These are phyloP conservation scores for Amiota mariae DNA, from an alignment of 2,888 invertebrate genomes.

Conservation along the genomic window DNA sequence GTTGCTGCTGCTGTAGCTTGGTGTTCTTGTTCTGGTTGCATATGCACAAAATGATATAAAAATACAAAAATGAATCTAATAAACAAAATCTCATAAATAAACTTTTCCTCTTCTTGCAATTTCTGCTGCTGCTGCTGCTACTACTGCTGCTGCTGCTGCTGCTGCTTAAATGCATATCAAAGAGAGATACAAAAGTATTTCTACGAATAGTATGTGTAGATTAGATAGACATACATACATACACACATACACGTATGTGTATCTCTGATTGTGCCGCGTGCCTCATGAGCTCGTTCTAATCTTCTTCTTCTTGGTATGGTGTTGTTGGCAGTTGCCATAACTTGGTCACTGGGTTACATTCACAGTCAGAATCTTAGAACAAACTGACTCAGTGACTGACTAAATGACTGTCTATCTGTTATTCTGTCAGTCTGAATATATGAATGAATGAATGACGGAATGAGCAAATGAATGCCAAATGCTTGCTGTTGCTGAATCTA, in stretches of 20 bases:
- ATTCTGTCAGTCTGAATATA: too few species aligned
- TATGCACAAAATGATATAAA: constrained; percentile 1
- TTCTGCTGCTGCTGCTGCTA: not conserved
- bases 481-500: not conserved
- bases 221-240: too few species aligned
- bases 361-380: not conserved
- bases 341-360: constrained; percentile 61
- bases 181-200: too few species aligned
- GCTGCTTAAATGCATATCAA: not conserved
- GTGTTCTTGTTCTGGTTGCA: constrained; percentile 16
- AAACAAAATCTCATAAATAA: constrained; percentile 29
- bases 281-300: too few species aligned
- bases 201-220: too few species aligned
- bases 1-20: constrained; percentile 5
- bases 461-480: too few species aligned
- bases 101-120: constrained; percentile 14
- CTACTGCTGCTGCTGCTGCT: not conserved
- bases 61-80: constrained; percentile 15
- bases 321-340: constrained; percentile 45
- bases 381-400: not conserved
- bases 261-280: too few species aligned
- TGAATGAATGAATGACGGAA: too few species aligned
- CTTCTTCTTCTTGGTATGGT: constrained; percentile 1
- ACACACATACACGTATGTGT: too few species aligned
- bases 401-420: too few species aligned